These are phyloP conservation scores for Xestia rhomboidea DNA, from an alignment of 2,888 invertebrate species.

Conservation along the genomic window DNA sequence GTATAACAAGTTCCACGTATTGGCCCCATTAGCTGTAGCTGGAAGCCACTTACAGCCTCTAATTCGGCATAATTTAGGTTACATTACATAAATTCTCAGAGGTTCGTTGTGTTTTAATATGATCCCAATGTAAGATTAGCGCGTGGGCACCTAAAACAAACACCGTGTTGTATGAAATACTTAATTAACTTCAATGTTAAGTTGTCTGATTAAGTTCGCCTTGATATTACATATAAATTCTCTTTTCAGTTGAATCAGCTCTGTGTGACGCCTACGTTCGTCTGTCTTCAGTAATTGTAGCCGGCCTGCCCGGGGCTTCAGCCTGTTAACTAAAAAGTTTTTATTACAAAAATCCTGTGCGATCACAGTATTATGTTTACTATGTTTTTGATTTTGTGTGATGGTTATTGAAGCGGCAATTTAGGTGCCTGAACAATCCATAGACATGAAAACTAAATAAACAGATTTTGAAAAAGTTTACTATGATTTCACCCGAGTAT, in stretches of 20 bases:
- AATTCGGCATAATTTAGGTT: not conserved
- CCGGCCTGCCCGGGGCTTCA: constrained; percentile 2
- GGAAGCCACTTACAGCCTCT: not conserved
- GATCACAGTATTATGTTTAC: not conserved
- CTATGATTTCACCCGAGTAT: not conserved
- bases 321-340: not conserved
- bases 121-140: constrained; percentile 11
- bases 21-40: not conserved
- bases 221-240: constrained; percentile 24
- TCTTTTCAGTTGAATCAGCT: constrained; percentile 10
- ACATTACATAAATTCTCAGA: not conserved
- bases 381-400: constrained; percentile 13
- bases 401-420: not conserved
- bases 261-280: constrained; percentile 51
- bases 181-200: constrained; percentile 40
- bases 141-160: constrained; percentile 41
- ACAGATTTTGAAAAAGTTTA: not conserved
- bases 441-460: constrained; percentile 2
- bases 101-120: constrained; percentile 13
- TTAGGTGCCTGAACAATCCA: not conserved
- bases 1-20: not conserved
- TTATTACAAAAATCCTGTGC: constrained; percentile 8
- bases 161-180: constrained; percentile 16
- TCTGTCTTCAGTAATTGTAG: constrained; percentile 32
- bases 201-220: constrained; percentile 17